Evolutionary conservation across 2,113 vertebrate species (phyloP).

Genomic region (Archilochus colubris): DNA sequence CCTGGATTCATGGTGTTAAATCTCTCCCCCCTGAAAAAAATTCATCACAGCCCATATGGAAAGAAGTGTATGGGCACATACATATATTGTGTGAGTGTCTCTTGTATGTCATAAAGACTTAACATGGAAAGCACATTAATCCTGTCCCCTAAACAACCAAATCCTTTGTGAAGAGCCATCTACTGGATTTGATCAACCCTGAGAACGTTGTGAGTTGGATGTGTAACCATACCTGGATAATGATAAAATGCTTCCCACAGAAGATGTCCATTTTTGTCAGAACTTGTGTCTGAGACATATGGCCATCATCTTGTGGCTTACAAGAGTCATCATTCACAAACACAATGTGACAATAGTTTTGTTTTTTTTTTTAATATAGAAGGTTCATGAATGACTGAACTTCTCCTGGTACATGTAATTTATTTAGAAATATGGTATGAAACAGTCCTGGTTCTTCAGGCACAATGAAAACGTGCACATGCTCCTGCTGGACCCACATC

Average conservation of each 20-base stretch:
- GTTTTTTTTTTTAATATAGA: neutral
- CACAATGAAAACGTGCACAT: accelerated
- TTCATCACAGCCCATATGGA: neutral
- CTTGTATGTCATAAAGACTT: neutral
- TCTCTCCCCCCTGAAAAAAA: neutral
- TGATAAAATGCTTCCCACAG: neutral
- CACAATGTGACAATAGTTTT: neutral
- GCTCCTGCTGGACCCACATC: neutral
- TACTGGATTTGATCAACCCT: neutral
- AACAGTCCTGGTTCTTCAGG: neutral
- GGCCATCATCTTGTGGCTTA: neutral
- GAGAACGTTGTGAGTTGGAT: neutral
- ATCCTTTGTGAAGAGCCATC: neutral
- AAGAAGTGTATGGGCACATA: neutral
- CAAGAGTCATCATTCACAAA: neutral
- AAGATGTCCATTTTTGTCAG: neutral
- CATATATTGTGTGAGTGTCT: neutral
- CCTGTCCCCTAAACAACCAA: neutral
- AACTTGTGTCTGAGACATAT: neutral
- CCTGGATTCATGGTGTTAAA: neutral
- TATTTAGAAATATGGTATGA: neutral
- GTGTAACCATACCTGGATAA: neutral
- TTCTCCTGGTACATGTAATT: neutral
- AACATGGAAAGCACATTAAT: neutral
- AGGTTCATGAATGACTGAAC: neutral